These are phyloP conservation scores for Alces alces DNA, from an alignment of 2,113 vertebrate species.

Conservation along the genomic window DNA sequence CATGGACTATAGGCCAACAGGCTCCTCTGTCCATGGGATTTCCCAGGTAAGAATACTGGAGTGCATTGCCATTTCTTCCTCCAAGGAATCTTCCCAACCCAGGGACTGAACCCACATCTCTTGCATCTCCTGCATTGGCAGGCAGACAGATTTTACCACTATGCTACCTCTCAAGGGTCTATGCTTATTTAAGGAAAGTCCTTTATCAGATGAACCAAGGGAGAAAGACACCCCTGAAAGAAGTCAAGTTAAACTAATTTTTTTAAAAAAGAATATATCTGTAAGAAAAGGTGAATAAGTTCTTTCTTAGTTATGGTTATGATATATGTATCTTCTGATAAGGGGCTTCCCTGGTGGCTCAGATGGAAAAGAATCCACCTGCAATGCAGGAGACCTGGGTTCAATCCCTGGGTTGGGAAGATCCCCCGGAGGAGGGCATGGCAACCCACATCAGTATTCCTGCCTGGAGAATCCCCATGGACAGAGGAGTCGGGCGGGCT, in stretches of 20 bases:
- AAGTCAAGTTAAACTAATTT: not conserved
- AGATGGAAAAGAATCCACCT: not conserved
- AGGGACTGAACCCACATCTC: not conserved
- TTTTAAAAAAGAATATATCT: not conserved
- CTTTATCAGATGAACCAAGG: not conserved
- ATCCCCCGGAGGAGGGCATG: not conserved
- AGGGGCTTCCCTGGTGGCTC: not conserved
- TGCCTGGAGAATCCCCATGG: not conserved
- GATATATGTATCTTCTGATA: not conserved
- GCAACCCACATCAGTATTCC: not conserved
- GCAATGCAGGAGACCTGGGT: not conserved
- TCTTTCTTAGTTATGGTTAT: not conserved
- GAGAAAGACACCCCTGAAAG: not conserved
- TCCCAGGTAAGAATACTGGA: not conserved
- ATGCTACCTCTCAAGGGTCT: not conserved
- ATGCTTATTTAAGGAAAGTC: not conserved
- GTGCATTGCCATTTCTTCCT: not conserved
- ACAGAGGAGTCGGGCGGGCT: not conserved
- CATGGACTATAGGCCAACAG: not conserved
- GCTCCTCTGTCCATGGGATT: rapidly evolving
- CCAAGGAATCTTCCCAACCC: not conserved
- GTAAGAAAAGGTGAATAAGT: not conserved
- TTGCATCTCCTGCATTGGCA: not conserved
- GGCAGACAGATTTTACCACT: not conserved
- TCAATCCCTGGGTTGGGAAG: not conserved